Evolutionary conservation across 2,888 invertebrate genomes (phyloP).

Genomic region (Chrysotoxum bicinctum): DNA sequence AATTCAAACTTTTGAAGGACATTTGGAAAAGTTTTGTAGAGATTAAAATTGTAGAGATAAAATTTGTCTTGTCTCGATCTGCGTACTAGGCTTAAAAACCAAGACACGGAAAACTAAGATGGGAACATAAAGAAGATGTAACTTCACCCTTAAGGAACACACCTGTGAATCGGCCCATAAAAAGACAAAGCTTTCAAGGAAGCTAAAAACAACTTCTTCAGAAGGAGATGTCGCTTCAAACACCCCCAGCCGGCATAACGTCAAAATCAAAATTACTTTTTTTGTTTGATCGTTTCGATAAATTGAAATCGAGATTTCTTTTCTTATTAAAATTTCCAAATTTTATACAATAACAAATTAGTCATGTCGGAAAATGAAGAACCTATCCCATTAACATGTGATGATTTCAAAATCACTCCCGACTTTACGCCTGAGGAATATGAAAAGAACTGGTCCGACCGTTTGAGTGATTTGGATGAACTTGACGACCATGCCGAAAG

Average conservation of each 20-base stretch:
- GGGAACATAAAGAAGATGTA: too few relatives aligned
- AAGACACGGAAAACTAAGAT: too few relatives aligned
- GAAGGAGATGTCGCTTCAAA: background rate
- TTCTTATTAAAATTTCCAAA: background rate
- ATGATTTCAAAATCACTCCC: constrained; percentile 31
- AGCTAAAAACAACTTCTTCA: background rate
- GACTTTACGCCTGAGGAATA: constrained; percentile 49
- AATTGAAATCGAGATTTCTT: background rate
- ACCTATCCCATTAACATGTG: background rate
- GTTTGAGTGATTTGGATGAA: constrained; percentile 2
- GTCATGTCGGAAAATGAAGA: background rate
- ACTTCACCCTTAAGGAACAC: background rate
- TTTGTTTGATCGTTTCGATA: background rate
- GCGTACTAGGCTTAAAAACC: too few relatives aligned
- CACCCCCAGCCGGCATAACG: background rate
- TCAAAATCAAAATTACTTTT: background rate
- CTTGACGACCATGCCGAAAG: constrained; percentile 33
- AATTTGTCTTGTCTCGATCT: too few relatives aligned
- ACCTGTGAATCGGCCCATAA: background rate
- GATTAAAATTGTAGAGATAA: too few relatives aligned
- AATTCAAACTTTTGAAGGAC: too few relatives aligned
- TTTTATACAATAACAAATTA: background rate
- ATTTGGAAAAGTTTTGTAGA: too few relatives aligned
- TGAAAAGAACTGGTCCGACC: constrained; percentile 41
- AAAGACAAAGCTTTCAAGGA: background rate